Base-by-base conservation (phyloP, 1,140 invertebrate species). In the Chlorops oryzae region DNA sequence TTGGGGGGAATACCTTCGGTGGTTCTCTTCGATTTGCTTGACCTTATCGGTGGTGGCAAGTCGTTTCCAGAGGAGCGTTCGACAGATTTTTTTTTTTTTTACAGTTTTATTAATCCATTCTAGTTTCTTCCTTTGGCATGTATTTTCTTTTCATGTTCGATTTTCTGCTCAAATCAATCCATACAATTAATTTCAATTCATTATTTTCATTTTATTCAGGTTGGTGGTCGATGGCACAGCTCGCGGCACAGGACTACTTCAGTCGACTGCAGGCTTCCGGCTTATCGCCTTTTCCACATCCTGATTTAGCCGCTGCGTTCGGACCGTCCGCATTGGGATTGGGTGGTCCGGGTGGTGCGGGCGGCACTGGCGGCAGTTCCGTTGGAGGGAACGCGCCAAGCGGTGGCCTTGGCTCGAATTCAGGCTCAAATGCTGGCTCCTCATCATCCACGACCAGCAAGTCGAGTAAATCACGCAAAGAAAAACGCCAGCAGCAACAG, bases 201-300 rank as follows among this genome's bases (percentile, higher is more conserved):
- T n/a, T n/a, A n/a, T n/a, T n/a, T n/a, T n/a, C n/a, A n/a, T n/a
- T 47, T 28, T 41, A 72, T 70, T 48, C 74, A 80, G 86, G 84
- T 73, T 91, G 88, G 88, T 90, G 87, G 87, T 86, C 84, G 20
- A 89, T 91, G 86, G 86, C 88, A 20, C 87, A 90, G 61, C 70
- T 91, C 50, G 87, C 87, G 13, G 86, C 87, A 4, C 88, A 90
- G 65, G 88, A 90, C 63, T 91, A 90, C 73, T 78, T 90, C 27
- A 85, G 84, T 20, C 78, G 87, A 49, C 72, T 90, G 45, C 87
- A 90, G 70, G 86, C 85, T 2, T 82, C 85, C 18, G 85, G 85
- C 4, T 67, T 87, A 20, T 81, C 83, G 39, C 80, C 80, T 52
- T 82, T 83, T 61, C 80, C 83, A 3, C 77, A 72, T 67, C 69